Base-by-base conservation (phyloP, 2,888 invertebrate genomes). In the Thecophora atra region DNA sequence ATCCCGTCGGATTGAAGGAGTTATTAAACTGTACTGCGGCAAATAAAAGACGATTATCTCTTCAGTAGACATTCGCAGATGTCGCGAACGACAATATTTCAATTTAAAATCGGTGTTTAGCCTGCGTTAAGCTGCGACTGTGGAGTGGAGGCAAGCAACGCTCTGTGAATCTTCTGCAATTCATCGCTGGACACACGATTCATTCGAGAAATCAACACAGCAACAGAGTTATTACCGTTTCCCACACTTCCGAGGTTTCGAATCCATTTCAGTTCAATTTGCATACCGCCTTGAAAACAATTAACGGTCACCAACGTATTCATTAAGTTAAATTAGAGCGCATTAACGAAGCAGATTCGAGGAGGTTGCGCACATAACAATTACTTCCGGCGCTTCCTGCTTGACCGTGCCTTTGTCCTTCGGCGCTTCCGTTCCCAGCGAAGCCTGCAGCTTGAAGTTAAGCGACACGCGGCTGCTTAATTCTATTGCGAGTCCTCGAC, bases 381-480 rank as follows among this genome's bases (percentile, higher is more conserved):
- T 83, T 83, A 84, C 82, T 83, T 83, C 83, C 84, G 63, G 8
- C 28, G 7, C 21, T 56, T 21, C 56, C 15, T 21, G 37, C 72
- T 73, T n/a, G n/a, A n/a, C 64, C 72, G 62, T 72, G 72, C 73
- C 70, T 73, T 75, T 73, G 15, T 24, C 17, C 58, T 1, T 17
- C 11, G 24, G 58, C 26, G 13, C 58, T 70, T 63, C 70, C 62
- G 52, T 70, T 70, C 37, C 21, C 21, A 52, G 44, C 63, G 37
- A 24, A 63, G 52, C 28, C 42, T 24, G 8, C 15, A 13, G 28
- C 24, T 21, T 42, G n/a, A 13, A n/a, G n/a, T 63, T 63, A 56
- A 24, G 42, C 42, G 42, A 37, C 68, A 51, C 68, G 56, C 52
- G 44, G 70, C 67, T 62, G 63, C 65, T 72, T 58, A 73, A 75